phyloP scores from a whole-genome alignment of 1,140 invertebrate genomes.

The Eciton burchellii region DNA sequence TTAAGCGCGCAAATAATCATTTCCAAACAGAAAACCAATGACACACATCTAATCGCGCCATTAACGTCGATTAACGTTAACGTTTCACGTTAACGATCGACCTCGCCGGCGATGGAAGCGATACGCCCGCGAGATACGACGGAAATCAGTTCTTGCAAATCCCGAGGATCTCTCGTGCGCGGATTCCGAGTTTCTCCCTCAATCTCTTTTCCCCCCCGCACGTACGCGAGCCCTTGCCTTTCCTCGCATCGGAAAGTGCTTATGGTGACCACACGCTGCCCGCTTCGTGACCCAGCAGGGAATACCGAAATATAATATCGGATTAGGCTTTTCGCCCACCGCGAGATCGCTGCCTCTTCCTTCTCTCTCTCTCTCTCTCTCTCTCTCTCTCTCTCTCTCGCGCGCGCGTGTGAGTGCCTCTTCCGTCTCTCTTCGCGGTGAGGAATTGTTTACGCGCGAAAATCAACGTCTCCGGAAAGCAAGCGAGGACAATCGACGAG shows the following conservation, averaged over 20 bases:
- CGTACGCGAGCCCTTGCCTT: background rate
- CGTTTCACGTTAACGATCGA: background rate
- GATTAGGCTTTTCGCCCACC: constrained; percentile 43
- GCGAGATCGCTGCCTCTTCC: constrained; percentile 4
- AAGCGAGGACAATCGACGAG: constrained; percentile 45
- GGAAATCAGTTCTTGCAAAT: background rate
- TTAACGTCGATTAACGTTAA: background rate
- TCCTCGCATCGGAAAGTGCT: constrained; percentile 48
- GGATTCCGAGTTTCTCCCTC: constrained; percentile 5
- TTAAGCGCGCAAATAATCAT: background rate
- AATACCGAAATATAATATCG: constrained; percentile 50
- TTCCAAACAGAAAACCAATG: background rate
- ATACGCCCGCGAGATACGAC: no score
- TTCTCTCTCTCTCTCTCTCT: background rate
- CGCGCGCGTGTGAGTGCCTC: background rate
- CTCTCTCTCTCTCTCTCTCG: background rate
- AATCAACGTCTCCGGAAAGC: constrained; percentile 34
- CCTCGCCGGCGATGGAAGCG: background rate
- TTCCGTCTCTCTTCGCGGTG: background rate
- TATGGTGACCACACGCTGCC: constrained; percentile 6
- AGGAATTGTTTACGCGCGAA: background rate
- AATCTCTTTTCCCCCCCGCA: background rate
- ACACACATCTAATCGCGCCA: background rate
- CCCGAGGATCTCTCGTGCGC: background rate
- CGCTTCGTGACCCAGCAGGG: background rate